phyloP scores from a whole-genome alignment of 2,797 vertebrate species.

The Melopsittacus undulatus region DNA sequence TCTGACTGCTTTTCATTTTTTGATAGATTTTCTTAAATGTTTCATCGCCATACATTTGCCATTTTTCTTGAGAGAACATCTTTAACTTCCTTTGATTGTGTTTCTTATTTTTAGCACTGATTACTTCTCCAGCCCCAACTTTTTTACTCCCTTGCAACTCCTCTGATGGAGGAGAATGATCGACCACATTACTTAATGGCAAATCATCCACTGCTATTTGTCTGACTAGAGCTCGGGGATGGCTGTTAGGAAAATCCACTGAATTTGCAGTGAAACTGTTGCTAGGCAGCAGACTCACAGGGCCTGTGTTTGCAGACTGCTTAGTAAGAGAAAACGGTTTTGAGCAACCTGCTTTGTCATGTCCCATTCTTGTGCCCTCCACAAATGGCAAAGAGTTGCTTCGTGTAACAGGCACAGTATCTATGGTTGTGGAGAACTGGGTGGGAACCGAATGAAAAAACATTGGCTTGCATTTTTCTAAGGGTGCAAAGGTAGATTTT shows the following conservation, averaged over 20 bases:
- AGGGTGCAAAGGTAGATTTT: constrained; percentile 67
- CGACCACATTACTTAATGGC: constrained; percentile 68
- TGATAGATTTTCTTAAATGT: constrained; percentile 92
- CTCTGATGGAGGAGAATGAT: constrained; percentile 61
- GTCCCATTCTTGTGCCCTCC: constrained; percentile 66
- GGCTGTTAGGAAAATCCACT: constrained; percentile 79
- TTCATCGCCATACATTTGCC: constrained; percentile 94
- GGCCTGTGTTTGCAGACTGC: constrained; percentile 70
- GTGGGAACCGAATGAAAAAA: constrained; percentile 89
- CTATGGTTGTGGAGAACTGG: constrained; percentile 80
- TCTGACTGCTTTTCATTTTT: constrained; percentile 76
- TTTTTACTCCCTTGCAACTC: constrained; percentile 71
- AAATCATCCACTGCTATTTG: constrained; percentile 92
- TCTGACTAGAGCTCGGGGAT: constrained; percentile 89
- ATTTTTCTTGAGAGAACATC: constrained; percentile 94
- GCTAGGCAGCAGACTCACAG: constrained; percentile 72
- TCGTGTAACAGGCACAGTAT: constrained; percentile 84
- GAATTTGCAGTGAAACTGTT: constrained; percentile 71
- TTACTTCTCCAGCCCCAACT: constrained; percentile 61
- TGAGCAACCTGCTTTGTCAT: constrained; percentile 56
- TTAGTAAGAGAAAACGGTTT: constrained; percentile 62
- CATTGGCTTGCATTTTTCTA: constrained; percentile 76
- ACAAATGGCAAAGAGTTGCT: constrained; percentile 92
- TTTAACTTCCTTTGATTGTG: constrained; percentile 80
- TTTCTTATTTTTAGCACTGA: constrained; percentile 77